Evolutionary conservation across 2,888 invertebrate species (phyloP).

Genomic region (Omphaloscelis lunosa): DNA sequence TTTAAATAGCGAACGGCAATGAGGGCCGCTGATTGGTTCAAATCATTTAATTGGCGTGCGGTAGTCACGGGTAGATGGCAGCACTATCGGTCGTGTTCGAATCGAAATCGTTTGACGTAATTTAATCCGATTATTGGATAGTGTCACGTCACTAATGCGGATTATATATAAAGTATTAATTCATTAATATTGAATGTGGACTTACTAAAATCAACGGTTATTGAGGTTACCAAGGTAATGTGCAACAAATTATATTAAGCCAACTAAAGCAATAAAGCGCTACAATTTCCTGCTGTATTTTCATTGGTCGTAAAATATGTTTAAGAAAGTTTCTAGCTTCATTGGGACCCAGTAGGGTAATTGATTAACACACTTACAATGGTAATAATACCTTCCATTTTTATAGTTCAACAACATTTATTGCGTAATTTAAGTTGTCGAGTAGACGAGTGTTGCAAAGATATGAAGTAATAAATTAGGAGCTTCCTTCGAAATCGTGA

Average conservation of each 20-base stretch:
- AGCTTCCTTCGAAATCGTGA: no score
- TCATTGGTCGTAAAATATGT: not conserved
- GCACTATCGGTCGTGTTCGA: conserved; percentile 45
- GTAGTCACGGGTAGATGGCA: conserved; percentile 48
- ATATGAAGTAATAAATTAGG: no score
- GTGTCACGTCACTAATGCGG: conserved; percentile 26
- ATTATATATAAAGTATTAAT: conserved; percentile 15
- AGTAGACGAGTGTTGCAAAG: no score
- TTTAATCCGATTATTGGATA: conserved; percentile 43
- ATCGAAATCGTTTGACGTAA: conserved; percentile 33
- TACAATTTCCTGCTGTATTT: not conserved
- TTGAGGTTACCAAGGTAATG: no score
- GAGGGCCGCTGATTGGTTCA: conserved; percentile 60
- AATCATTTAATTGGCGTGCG: conserved; percentile 63
- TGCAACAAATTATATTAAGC: not conserved
- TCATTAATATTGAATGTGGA: not conserved
- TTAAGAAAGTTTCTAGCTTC: not conserved
- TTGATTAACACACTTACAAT: no score
- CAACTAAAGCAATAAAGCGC: not conserved
- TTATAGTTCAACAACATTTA: no score
- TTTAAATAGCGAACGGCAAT: conserved; percentile 58
- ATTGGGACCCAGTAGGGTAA: not conserved
- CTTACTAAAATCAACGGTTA: not conserved
- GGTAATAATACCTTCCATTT: no score
- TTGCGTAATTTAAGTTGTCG: no score